phyloP scores from a whole-genome alignment of 2,888 invertebrate species.

The Mylabris sibirica region DNA sequence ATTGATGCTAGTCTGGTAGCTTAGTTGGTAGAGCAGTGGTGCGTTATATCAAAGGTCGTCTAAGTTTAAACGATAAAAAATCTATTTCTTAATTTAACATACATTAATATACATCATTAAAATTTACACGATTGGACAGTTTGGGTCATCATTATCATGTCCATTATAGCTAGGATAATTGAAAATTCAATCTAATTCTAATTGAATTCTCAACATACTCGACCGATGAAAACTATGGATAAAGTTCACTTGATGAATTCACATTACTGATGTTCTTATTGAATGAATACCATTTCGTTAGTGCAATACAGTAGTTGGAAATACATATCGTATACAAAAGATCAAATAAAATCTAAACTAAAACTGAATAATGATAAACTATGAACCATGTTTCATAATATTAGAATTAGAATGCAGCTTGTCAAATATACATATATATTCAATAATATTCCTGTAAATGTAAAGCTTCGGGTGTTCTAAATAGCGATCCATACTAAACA shows the following conservation, averaged over 20 bases:
- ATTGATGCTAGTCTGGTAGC: too few species aligned
- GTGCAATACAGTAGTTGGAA: neutral
- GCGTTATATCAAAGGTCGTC: too few species aligned
- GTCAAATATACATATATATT: neutral
- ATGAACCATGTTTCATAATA: neutral
- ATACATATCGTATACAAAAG: neutral
- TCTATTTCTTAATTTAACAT: too few species aligned
- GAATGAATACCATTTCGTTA: neutral
- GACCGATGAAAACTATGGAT: neutral
- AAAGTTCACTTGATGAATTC: conserved; percentile 16
- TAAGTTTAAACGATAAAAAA: too few species aligned
- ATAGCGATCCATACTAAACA: too few species aligned
- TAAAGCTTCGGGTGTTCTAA: too few species aligned
- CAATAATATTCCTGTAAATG: too few species aligned
- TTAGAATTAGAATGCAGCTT: neutral
- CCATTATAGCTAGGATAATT: neutral
- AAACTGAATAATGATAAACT: neutral
- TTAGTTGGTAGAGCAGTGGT: too few species aligned
- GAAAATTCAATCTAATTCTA: conserved; percentile 10
- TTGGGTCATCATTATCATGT: neutral
- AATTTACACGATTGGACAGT: neutral
- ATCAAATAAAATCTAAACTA: neutral
- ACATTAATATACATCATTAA: neutral
- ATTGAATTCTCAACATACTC: conserved; percentile 4
- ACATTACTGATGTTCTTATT: neutral